Base-by-base conservation (phyloP, 1,140 invertebrate species). In the Eupeodes corollae region DNA sequence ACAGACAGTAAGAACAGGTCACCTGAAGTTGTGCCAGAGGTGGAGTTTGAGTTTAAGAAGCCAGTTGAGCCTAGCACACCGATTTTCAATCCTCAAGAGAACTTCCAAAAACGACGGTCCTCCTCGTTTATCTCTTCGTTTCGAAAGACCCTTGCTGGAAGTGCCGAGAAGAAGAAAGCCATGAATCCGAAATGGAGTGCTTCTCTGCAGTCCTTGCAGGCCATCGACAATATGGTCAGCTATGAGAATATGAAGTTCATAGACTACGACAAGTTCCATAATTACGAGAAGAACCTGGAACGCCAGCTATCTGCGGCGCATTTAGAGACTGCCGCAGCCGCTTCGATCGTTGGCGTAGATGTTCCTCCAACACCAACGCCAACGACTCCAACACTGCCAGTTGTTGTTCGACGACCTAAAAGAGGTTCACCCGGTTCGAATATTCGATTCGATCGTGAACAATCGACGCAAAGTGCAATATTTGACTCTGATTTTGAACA, bases 221-320 rank as follows among this genome's bases (percentile, higher is more conserved):
- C 66, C 30, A 63, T 68, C 34, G 66, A 68, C 39, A 66, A 67
- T 42, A 68, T 68, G 66, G 65, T 68, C 30, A 67, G 61, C 45
- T 68, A 68, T 53, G 58, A 61, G 45, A 67, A 68, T 44, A 59
- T 68, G 58, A 65, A 60, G 31, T 68, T 67, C 46, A 67, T 68
- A 12, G 61, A 68, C 48, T 68, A 68, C 35, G 66, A 68, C 49
- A 68, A 68, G 49, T 68, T 68, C 43, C 68, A 67, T 30, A 57
- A 53, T 32, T 68, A 68, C 16, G 66, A 68, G 47, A 61, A 63
- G 48, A 59, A 67, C 38, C 48, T 68, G 50, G 61, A 67, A 39
- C 56, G 57, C 2, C 61, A 62, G 46, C 58, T 62, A 9, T 67
- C 63, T 5, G 35, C 57, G 63, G 42, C 44, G 65, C 5, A 59